Percentiles rank a stretch among this genome's conserved stretches.
Evolutionary conservation across 35 echinoderm and acorn worm species (phyloP).

Genomic region (Holothuria glaberrima): DNA sequence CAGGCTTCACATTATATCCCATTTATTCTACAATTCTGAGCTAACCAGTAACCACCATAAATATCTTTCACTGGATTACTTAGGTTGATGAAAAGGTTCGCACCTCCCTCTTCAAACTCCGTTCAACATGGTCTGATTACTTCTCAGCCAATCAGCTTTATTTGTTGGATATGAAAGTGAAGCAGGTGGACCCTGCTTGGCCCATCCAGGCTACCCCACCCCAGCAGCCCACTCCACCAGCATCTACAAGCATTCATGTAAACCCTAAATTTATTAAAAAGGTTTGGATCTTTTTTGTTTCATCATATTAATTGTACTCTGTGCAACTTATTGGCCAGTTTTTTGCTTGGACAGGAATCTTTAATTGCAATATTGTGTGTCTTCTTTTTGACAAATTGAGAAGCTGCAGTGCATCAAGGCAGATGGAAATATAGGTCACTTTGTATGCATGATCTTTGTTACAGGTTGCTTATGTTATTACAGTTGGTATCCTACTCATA

Average conservation of each 20-base stretch:
- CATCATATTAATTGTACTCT: too few species aligned
- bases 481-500: too few species aligned
- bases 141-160: conserved; percentile 75
- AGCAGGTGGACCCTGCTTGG: conserved; percentile 94
- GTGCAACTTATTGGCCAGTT: too few species aligned
- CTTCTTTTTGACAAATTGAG: too few species aligned
- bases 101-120: conserved; percentile 87
- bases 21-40: neutral
- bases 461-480: too few species aligned
- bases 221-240: neutral
- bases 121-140: conserved; percentile 88
- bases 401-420: too few species aligned
- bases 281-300: conserved; percentile 31
- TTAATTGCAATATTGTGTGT: too few species aligned
- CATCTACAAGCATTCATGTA: conserved; percentile 79
- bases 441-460: too few species aligned
- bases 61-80: neutral
- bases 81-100: conserved; percentile 96
- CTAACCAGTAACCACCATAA: neutral
- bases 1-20: too few species aligned
- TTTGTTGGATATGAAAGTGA: conserved; percentile 78
- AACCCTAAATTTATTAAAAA: conserved; percentile 99
- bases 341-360: too few species aligned
- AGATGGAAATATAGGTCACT: too few species aligned
- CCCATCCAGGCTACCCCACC: conserved; percentile 77